Base-by-base conservation (phyloP, 2,888 invertebrate species). In the Agrilus cyanescens region DNA sequence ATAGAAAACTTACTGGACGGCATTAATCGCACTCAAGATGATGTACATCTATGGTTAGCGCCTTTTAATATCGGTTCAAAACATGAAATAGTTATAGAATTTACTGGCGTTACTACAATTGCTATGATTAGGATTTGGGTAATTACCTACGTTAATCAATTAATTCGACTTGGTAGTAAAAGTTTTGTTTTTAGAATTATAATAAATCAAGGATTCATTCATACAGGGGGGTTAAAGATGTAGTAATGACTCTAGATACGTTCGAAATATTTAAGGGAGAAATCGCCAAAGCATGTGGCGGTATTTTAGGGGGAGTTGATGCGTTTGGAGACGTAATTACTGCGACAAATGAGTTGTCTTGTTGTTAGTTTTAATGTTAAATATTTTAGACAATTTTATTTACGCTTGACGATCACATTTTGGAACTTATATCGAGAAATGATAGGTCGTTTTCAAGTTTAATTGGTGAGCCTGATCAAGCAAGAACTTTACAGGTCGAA, bases 191-290 rank as follows among this genome's bases (percentile, higher is more conserved):
- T 18, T 38, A 88, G 88, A 89, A 89, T 63, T 89, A 90, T 64
- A 88, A 88, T 64, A 88, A 88, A 64, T 88, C 88, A 1, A 72
- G 89, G 46, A 87, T 88, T 52, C 82, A 89, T 65, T 85, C 87
- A 0, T 77, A 79, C 44, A 74, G 87, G 45, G 89, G 89, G 37
- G 83, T 80, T 5, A 78, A 76, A 53, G 71, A 84, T 54, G 67
- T 87, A 10, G 74, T 78, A 46, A 78, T 89, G 20, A 72, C 70
- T 46, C 61, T 88, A 43, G 85, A 88, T 60, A 76, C 76, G 12
- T 63, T 63, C 37, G 61, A 74, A 25, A 80, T 89, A 58, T 89
- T 89, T 65, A 74, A 76, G 53, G 89, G 89, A 1, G 88, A 89
- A 67, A 84, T 89, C 42, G 82, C 83, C 0, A 72, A 82, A 53